Conservation (phyloP, 2,888 invertebrate species). For the Miltochrista miniata region DNA sequence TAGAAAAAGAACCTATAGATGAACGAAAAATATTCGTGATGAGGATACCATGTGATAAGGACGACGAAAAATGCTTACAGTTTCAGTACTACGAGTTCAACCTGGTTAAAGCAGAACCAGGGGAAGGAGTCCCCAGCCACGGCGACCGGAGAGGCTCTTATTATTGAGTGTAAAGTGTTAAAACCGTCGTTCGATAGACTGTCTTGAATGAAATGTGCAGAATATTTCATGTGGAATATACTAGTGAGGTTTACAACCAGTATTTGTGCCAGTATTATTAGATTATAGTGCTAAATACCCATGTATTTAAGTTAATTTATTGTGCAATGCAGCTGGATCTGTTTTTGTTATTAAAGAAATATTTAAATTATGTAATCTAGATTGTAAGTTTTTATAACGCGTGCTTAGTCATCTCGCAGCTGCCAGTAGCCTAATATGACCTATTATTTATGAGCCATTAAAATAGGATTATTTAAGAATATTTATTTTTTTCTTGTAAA, state of each 20-base stretch:
- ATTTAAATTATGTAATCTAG: too few relatives aligned
- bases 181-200: not conserved
- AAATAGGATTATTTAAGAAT: too few relatives aligned
- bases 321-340: not conserved
- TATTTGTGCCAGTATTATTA: not conserved
- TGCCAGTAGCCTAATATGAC: too few relatives aligned
- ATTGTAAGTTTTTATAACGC: too few relatives aligned
- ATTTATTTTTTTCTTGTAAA: too few relatives aligned
- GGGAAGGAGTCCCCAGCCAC: not conserved
- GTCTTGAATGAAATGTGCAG: not conserved
- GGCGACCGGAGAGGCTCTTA: not conserved
- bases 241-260: not conserved
- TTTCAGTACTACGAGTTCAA: slow-evolving; percentile 39
- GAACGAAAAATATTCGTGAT: slow-evolving; percentile 30
- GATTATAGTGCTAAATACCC: not conserved
- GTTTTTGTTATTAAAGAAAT: not conserved
- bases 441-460: too few relatives aligned
- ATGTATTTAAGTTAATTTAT: not conserved
- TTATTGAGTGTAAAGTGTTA: not conserved
- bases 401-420: too few relatives aligned
- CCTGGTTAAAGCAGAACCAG: slow-evolving; percentile 24
- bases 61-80: slow-evolving; percentile 18
- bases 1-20: slow-evolving; percentile 6
- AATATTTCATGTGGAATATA: not conserved
- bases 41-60: slow-evolving; percentile 25